phyloP scores from a whole-genome alignment of 1,140 invertebrate genomes.

The Drosophila pandora region DNA sequence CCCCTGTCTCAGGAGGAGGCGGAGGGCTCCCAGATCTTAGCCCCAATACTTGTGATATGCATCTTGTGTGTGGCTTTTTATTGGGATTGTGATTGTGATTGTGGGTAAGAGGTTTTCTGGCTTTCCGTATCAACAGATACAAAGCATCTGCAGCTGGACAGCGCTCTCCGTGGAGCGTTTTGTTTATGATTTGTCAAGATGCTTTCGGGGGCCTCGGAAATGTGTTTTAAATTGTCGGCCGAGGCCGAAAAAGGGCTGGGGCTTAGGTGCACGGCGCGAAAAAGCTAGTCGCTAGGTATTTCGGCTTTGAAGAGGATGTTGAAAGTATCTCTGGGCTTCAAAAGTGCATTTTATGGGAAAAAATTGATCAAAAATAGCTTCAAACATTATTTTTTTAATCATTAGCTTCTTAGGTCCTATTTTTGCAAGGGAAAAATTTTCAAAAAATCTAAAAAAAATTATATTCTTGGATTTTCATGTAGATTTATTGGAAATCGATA shows the following conservation, averaged over 20 bases:
- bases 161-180: slow-evolving; percentile 30
- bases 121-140: slow-evolving; percentile 21
- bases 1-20: neutral
- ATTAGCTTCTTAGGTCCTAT: too few relatives aligned
- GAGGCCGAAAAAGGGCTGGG: slow-evolving; percentile 30
- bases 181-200: slow-evolving; percentile 80
- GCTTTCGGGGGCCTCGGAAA: slow-evolving; percentile 48
- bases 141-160: slow-evolving; percentile 59
- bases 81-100: slow-evolving; percentile 62
- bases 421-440: too few relatives aligned
- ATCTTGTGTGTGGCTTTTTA: slow-evolving; percentile 65
- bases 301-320: too few relatives aligned
- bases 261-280: neutral
- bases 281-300: neutral
- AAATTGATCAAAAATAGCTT: too few relatives aligned
- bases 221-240: slow-evolving; percentile 67
- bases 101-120: slow-evolving; percentile 26
- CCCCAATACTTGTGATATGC: slow-evolving; percentile 57
- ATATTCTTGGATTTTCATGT: too few relatives aligned
- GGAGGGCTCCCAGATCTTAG: slow-evolving; percentile 15
- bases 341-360: too few relatives aligned
- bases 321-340: too few relatives aligned
- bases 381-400: too few relatives aligned
- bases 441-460: too few relatives aligned
- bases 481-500: too few relatives aligned